Percentiles rank a stretch among this genome's conserved stretches.
Conservation (phyloP, 2,797 vertebrate species). For the Liparis tanakae region DNA sequence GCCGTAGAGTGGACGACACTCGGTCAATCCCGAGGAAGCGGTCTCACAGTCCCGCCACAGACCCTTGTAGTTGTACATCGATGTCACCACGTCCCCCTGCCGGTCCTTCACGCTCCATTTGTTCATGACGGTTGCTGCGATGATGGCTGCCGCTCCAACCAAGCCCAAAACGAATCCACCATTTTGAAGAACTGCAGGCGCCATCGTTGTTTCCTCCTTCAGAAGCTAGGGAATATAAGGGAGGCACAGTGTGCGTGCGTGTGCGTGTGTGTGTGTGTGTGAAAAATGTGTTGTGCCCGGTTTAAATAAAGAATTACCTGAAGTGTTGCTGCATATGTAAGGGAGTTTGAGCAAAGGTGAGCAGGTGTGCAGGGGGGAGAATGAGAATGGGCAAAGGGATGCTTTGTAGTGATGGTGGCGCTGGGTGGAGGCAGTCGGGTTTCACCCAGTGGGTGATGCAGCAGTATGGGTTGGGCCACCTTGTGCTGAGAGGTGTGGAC, state of each 20-base stretch:
- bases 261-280: background rate
- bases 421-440: slow-evolving; percentile 49
- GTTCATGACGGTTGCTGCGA: slow-evolving; percentile 87
- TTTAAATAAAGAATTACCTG: background rate
- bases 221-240: slow-evolving; percentile 1
- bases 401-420: slow-evolving; percentile 35
- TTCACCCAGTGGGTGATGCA: slow-evolving; percentile 39
- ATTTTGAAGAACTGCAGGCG: slow-evolving; percentile 85
- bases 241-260: background rate
- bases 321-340: background rate
- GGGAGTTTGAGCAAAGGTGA: background rate
- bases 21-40: slow-evolving; percentile 86
- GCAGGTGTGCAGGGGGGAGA: slow-evolving; percentile 12
- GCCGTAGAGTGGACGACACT: slow-evolving; percentile 90
- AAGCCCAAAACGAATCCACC: slow-evolving; percentile 86
- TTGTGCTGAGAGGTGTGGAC: slow-evolving; percentile 46
- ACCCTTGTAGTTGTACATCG: slow-evolving; percentile 89
- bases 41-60: slow-evolving; percentile 92
- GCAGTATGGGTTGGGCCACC: slow-evolving; percentile 48
- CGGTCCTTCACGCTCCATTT: slow-evolving; percentile 90
- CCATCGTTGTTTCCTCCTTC: slow-evolving; percentile 77
- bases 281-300: background rate
- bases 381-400: slow-evolving; percentile 20
- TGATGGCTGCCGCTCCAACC: slow-evolving; percentile 84
- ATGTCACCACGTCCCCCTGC: slow-evolving; percentile 87